A percentile compares a stretch with the other conserved stretches of the same genome.
Conservation (phyloP, 2,888 invertebrate genomes). For the Drosophila tripunctata region DNA sequence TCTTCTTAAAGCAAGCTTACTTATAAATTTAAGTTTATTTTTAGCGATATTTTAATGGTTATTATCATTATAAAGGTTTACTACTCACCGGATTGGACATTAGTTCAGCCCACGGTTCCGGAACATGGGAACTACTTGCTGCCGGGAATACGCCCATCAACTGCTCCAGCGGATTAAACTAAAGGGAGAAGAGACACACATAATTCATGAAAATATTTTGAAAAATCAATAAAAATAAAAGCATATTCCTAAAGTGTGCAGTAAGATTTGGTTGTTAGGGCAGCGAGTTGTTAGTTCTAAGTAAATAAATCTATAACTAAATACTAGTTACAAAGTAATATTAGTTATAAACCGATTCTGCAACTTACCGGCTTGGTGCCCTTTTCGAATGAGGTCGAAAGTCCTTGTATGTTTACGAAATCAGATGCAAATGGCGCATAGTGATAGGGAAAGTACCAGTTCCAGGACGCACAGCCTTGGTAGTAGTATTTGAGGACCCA, state of each 20-base stretch:
- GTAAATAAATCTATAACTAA: neutral
- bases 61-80: neutral
- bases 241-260: no score
- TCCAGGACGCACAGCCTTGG: slow-evolving; percentile 99
- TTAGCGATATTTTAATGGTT: neutral
- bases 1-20: no score
- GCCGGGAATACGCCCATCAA: slow-evolving; percentile 99
- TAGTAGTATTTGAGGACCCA: slow-evolving; percentile 99
- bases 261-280: slow-evolving; percentile 4
- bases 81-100: slow-evolving; percentile 94
- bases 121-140: slow-evolving; percentile 97
- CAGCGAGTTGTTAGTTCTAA: neutral
- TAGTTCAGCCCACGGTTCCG: slow-evolving; percentile 94
- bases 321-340: neutral
- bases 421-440: slow-evolving; percentile 99
- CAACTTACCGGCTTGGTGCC: slow-evolving; percentile 92
- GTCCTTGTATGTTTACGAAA: slow-evolving; percentile 94
- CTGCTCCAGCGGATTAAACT: slow-evolving; percentile 99
- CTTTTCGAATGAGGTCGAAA: slow-evolving; percentile 94
- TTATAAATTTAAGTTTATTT: no score
- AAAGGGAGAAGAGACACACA: slow-evolving; percentile 51
- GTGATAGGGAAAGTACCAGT: slow-evolving; percentile 99
- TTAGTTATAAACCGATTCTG: neutral
- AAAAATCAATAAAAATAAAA: slow-evolving; percentile 7
- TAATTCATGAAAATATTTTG: neutral